Evolutionary conservation across 1,140 invertebrate species (phyloP).

Genomic region (Eupristina koningsbergeri): DNA sequence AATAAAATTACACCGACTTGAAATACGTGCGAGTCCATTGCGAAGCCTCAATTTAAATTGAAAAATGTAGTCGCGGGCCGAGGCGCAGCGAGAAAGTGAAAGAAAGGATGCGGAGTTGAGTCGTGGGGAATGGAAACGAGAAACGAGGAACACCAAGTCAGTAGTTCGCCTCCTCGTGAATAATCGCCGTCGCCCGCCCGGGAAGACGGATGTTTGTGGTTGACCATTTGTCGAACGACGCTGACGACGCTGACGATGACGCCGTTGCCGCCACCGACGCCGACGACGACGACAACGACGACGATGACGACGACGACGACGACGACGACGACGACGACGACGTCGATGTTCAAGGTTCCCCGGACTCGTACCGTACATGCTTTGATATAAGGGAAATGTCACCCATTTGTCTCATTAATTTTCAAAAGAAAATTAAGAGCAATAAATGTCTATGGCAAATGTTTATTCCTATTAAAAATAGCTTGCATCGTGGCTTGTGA

Average conservation of each 20-base stretch:
- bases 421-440: no score
- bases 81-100: background rate
- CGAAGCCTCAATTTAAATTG: slow-evolving; percentile 2
- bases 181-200: background rate
- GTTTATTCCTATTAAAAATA: no score
- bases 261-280: no score
- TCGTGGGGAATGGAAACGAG: background rate
- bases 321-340: no score
- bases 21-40: background rate
- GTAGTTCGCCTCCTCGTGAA: slow-evolving; percentile 13
- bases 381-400: background rate
- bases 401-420: no score
- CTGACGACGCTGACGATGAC: background rate
- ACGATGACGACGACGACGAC: no score
- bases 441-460: no score
- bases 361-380: no score
- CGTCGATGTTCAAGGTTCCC: no score
- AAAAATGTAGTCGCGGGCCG: background rate
- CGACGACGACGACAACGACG: no score
- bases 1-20: background rate
- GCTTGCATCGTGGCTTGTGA: no score
- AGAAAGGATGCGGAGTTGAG: background rate
- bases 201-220: slow-evolving; percentile 18
- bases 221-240: slow-evolving; percentile 13
- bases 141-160: background rate